Evolutionary conservation across 2,888 invertebrate species (phyloP), one percentile per base, ranked within the genome.

Genomic region (Hydrotaea diabolus): DNA sequence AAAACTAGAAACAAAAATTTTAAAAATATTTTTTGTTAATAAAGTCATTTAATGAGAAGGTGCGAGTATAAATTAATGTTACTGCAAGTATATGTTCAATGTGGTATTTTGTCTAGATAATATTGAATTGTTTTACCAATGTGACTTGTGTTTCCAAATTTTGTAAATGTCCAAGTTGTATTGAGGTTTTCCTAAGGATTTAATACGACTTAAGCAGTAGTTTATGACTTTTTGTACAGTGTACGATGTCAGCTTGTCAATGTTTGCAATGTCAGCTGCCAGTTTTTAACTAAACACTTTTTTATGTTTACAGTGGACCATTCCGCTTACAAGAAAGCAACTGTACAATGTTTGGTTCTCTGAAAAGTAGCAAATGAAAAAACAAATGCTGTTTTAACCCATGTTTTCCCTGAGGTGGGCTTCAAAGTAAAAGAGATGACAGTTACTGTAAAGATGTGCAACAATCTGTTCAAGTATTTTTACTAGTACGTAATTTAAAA

Each of bases 351-450:
- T 57, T 57, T 64, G 75, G 72, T 49, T 71, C 59, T 5, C 5
- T 83, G 36, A 83, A 79, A 71, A 64, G 39, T 3, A 39, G 19
- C 66, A 66, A 66, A 66, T 66, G 81, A 75, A 31, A 73, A 74
- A 71, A 72, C 57, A 57, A 46, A 71, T 39, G 46, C 71, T 43
- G 72, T 72, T 78, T 62, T 49, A 78, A 5, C 46, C 19, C 7
- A 72, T 17, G n/a, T 62, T 39, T 55, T 55, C 7, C 4, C 66
- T 43, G n/a, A 66, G 9, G 9, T 43, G 43, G 66, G 17, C 66
- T 31, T 31, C 8, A 31, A 23, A 72, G 23, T 26, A 26, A 53
- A 49, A 31, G 15, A 3, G 19, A 15, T 17, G 39, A 36, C 19
- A 66, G 36, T 17, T 43, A 43, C 43, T 36, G 57, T 57, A 21